Base-by-base conservation (phyloP, 2,888 invertebrate genomes). In the Nomada lathburiana region DNA sequence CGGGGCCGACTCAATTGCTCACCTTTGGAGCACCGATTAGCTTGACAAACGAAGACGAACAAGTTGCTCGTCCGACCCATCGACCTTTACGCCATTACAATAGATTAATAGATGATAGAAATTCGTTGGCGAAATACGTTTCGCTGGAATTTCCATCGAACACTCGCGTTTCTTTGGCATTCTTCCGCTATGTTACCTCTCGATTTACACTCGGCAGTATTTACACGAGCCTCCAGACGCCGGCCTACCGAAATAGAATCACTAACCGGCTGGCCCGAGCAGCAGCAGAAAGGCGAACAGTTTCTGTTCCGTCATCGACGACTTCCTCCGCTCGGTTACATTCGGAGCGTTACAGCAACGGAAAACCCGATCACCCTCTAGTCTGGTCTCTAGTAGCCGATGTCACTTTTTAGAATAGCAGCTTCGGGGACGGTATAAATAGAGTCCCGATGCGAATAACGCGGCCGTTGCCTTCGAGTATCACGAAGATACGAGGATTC, bases 261-360 rank as follows among this genome's bases (percentile, higher is more conserved):
- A 52, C 68, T 44, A 64, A 50, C 36, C 36, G 59, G 63, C 60
- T 59, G 55, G 60, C 71, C 62, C 59, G 67, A 64, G 80, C 72
- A 79, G 79, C 78, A 72, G 88, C 77, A 73, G 86, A 76, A 85
- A 83, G 81, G 67, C 71, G 47, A 18, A 18, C 78, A 64, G 86
- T 62, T 75, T 84, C 79, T 59, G 81, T 86, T 85, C 86, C 86
- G 84, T 89, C 85, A 85, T 84, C 80, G 76, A 74, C 69, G 62
- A 77, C 80, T 87, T 88, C 82, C 84, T 82, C 68, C 44, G 60
- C 53, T 11, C 71, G 79, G 69, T 76, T 76, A 65, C 68, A 36
- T 23, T 67, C 63, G n/a, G 9, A 55, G 9, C 63, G 62, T 76
- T 67, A 50, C 50, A 44, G 67, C 70, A 59, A 71, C 67, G 42